Conservation (phyloP, 1,140 invertebrate genomes). For the Hyles euphorbiae region DNA sequence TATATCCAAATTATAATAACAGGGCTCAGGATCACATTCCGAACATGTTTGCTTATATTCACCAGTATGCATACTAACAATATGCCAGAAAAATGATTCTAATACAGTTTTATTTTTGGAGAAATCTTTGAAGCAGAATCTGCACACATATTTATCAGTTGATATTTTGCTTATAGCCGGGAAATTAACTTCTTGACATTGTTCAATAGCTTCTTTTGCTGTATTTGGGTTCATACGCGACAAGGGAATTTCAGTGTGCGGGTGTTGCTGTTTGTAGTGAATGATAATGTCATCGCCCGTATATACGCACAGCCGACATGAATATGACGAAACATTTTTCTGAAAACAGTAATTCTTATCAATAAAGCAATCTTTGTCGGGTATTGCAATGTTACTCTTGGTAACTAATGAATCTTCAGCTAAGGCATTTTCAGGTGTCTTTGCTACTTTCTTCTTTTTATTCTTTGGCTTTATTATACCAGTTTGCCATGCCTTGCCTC, state of each 20-base stretch:
- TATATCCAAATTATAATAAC: constrained; percentile 54
- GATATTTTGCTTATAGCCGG: constrained; percentile 42
- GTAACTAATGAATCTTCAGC: neutral
- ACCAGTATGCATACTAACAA: constrained; percentile 82
- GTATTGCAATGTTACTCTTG: constrained; percentile 14
- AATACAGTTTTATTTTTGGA: constrained; percentile 35
- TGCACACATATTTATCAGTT: constrained; percentile 49
- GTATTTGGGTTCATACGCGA: constrained; percentile 75
- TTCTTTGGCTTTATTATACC: constrained; percentile 50
- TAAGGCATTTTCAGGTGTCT: constrained; percentile 11
- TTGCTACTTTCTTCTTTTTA: constrained; percentile 45
- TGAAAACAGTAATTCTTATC: constrained; percentile 63
- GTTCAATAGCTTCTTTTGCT: constrained; percentile 62
- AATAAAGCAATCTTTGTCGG: constrained; percentile 47
- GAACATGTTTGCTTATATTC: constrained; percentile 81
- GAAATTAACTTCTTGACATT: constrained; percentile 53
- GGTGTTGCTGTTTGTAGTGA: constrained; percentile 80
- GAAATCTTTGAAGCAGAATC: constrained; percentile 75
- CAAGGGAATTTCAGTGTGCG: constrained; percentile 79
- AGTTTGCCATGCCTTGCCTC: constrained; percentile 32
- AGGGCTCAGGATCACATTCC: constrained; percentile 62
- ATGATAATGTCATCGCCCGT: constrained; percentile 78
- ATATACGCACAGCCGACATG: constrained; percentile 77
- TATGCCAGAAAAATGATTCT: constrained; percentile 80
- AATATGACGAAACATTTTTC: constrained; percentile 52